phyloP scores from a whole-genome alignment of 1,140 invertebrate species.

The Drosophila insularis region DNA sequence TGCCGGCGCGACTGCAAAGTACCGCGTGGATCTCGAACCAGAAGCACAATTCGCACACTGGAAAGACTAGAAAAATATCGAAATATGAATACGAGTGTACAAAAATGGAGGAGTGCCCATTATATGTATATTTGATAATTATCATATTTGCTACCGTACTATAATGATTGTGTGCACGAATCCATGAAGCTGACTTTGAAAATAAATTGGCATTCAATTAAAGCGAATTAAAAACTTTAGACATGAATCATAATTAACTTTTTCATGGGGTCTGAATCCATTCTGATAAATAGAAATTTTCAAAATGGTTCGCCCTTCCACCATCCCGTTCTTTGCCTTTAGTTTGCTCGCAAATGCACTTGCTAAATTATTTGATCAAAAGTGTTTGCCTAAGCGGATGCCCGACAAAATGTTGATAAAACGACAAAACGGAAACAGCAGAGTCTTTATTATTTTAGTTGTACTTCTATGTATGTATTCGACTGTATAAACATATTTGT shows the following conservation, averaged over 20 bases:
- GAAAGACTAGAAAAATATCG: conserved; percentile 83
- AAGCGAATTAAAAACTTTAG: conserved; percentile 58
- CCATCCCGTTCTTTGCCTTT: neutral
- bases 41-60: conserved; percentile 89
- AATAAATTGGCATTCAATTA: conserved; percentile 67
- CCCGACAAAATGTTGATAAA: conserved; percentile 43
- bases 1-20: conserved; percentile 93
- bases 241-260: conserved; percentile 56
- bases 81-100: conserved; percentile 19
- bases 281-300: conserved; percentile 11
- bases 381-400: conserved; percentile 46
- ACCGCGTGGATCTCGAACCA: conserved; percentile 93
- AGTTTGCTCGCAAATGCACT: conserved; percentile 10
- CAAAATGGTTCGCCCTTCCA: neutral
- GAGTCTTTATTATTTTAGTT: conserved; percentile 4
- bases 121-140: conserved; percentile 25
- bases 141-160: conserved; percentile 50
- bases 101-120: conserved; percentile 12
- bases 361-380: conserved; percentile 42
- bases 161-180: conserved; percentile 55
- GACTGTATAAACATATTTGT: neutral
- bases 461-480: conserved; percentile 1
- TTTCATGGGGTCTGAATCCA: conserved; percentile 28
- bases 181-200: conserved; percentile 68
- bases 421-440: conserved; percentile 25